These are phyloP conservation scores for Propithecus coquereli DNA, from an alignment of 2,113 vertebrate genomes.

Conservation along the genomic window DNA sequence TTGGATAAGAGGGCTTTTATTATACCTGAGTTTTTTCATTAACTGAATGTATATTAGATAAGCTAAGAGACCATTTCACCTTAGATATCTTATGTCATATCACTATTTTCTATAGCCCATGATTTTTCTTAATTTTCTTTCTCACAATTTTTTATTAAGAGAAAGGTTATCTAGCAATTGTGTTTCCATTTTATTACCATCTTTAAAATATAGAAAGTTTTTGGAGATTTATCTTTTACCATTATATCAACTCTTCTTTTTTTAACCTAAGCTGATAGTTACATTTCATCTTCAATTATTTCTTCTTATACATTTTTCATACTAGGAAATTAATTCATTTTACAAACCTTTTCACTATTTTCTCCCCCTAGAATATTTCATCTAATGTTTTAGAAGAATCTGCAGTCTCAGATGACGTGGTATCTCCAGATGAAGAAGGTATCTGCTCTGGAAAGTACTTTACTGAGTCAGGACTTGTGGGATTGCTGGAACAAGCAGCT, in stretches of 20 bases:
- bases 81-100: background rate
- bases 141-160: background rate
- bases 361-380: conserved; percentile 91
- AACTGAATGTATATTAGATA: background rate
- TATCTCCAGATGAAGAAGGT: conserved; percentile 98
- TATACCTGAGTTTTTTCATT: background rate
- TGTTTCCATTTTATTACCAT: background rate
- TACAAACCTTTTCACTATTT: background rate
- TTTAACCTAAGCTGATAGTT: background rate
- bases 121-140: background rate
- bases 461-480: conserved; percentile 96
- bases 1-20: background rate
- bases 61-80: background rate
- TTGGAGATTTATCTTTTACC: background rate
- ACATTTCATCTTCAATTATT: background rate
- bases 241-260: background rate
- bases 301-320: background rate
- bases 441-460: conserved; percentile 99
- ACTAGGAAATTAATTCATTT: conserved; percentile 13
- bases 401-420: conserved; percentile 97
- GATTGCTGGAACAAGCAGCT: conserved; percentile 96
- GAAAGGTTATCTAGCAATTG: background rate
- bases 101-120: background rate
- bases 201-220: background rate
- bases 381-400: conserved; percentile 99